Evolutionary conservation across 2,888 invertebrate species (phyloP).

Genomic region (Philereme transversata): DNA sequence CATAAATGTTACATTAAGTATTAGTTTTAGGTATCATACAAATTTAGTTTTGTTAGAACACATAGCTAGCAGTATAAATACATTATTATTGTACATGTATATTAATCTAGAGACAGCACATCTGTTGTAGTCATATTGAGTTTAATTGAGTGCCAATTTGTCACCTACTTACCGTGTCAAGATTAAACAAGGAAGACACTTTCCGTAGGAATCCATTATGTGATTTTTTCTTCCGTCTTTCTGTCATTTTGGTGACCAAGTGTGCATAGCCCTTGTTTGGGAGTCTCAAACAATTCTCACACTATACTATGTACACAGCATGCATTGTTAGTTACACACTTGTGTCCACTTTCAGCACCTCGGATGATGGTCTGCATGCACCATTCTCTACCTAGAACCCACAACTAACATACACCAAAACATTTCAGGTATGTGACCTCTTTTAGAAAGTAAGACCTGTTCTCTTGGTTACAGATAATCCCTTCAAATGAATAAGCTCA

Average conservation of each 20-base stretch:
- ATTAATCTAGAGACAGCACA: slow-evolving; percentile 20
- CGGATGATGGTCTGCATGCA: slow-evolving; percentile 77
- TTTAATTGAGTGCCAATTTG: slow-evolving; percentile 43
- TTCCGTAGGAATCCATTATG: slow-evolving; percentile 92
- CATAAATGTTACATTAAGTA: slow-evolving; percentile 13
- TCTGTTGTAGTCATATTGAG: slow-evolving; percentile 25
- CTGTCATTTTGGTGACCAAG: slow-evolving; percentile 78
- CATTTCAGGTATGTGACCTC: slow-evolving; percentile 65
- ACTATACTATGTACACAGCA: slow-evolving; percentile 83
- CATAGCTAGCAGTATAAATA: background rate
- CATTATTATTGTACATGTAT: background rate
- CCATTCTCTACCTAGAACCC: slow-evolving; percentile 83
- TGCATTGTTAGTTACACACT: slow-evolving; percentile 84
- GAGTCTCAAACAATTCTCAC: slow-evolving; percentile 63
- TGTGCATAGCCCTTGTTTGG: slow-evolving; percentile 74
- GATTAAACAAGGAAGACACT: slow-evolving; percentile 94
- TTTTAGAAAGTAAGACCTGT: slow-evolving; percentile 41
- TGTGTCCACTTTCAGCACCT: slow-evolving; percentile 76
- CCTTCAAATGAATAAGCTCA: slow-evolving; percentile 65
- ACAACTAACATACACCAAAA: slow-evolving; percentile 81
- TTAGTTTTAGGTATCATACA: background rate
- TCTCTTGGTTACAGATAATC: slow-evolving; percentile 54
- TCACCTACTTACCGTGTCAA: slow-evolving; percentile 89
- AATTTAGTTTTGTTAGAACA: slow-evolving; percentile 15
- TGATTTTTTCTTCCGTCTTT: slow-evolving; percentile 83